phyloP scores from a whole-genome alignment of 2,888 invertebrate species.

The Lepidochrysops patricia region DNA sequence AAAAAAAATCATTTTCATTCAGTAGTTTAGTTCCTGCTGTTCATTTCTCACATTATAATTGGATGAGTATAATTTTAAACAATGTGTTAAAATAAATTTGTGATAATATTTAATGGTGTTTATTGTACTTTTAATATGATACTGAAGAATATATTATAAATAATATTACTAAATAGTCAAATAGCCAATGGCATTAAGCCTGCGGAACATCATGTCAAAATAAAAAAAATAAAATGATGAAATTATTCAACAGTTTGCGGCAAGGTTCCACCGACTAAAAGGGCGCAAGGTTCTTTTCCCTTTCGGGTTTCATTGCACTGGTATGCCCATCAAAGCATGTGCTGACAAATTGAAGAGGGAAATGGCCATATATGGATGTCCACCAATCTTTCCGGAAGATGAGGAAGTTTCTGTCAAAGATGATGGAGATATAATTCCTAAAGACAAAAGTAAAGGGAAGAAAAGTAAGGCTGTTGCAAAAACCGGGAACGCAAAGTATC shows the following conservation, averaged over 20 bases:
- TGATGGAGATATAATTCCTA: slow-evolving; percentile 75
- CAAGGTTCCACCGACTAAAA: slow-evolving; percentile 91
- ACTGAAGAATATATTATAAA: too few species aligned
- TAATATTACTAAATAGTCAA: too few species aligned
- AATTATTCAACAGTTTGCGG: slow-evolving; percentile 80
- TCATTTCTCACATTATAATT: too few species aligned
- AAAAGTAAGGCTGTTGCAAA: slow-evolving; percentile 97
- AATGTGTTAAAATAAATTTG: too few species aligned
- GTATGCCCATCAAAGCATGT: slow-evolving; percentile 99
- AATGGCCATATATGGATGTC: slow-evolving; percentile 92
- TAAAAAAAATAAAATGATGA: background rate
- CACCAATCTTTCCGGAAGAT: slow-evolving; percentile 89
- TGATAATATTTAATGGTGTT: too few species aligned
- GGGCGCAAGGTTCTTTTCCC: slow-evolving; percentile 95
- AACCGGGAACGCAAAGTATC: slow-evolving; percentile 90
- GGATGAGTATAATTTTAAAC: too few species aligned
- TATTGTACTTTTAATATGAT: too few species aligned
- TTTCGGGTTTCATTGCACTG: slow-evolving; percentile 99
- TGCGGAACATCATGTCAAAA: too few species aligned
- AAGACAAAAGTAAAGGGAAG: slow-evolving; percentile 86
- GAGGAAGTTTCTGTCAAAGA: slow-evolving; percentile 63
- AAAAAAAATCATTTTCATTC: too few species aligned
- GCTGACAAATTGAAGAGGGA: slow-evolving; percentile 97
- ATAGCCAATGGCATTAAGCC: background rate
- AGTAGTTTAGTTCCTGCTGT: too few species aligned